Percentiles rank a stretch among this genome's conserved stretches.
These are phyloP conservation scores for Bambusicola thoracicus DNA, from an alignment of 2,113 vertebrate genomes.

Conservation along the genomic window DNA sequence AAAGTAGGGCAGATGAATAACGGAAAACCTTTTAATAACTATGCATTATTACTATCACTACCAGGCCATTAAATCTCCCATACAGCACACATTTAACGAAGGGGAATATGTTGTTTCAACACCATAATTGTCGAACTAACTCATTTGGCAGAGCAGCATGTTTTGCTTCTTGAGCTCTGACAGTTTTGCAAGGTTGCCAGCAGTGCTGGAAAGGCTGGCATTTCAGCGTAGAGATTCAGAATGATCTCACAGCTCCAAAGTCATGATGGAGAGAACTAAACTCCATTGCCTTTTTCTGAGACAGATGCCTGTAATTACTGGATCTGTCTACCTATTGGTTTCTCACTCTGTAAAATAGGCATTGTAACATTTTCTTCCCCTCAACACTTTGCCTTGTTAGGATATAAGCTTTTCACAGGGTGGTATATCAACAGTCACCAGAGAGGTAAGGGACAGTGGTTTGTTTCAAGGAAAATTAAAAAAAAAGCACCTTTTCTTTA, in stretches of 20 bases:
- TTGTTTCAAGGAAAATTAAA: not conserved
- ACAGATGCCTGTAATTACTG: not conserved
- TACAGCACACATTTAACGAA: constrained; percentile 44
- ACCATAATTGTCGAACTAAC: constrained; percentile 36
- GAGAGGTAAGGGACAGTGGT: not conserved
- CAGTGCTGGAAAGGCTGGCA: not conserved
- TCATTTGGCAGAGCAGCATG: constrained; percentile 34
- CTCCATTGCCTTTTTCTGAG: not conserved
- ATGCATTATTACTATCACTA: constrained; percentile 45
- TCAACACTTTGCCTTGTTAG: not conserved
- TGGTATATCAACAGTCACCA: not conserved
- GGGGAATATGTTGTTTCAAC: constrained; percentile 56
- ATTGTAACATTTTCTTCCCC: not conserved
- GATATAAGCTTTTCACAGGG: not conserved
- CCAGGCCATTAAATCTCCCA: constrained; percentile 38
- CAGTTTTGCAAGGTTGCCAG: constrained; percentile 12
- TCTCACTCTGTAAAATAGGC: not conserved
- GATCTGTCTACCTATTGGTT: not conserved
- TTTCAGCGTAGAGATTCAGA: not conserved
- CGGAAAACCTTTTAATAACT: constrained; percentile 47
- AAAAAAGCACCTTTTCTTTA: not conserved
- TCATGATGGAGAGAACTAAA: not conserved
- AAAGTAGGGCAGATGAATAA: constrained; percentile 40
- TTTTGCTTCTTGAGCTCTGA: constrained; percentile 39
- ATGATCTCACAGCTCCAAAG: constrained; percentile 1